Evolutionary conservation across 2,797 vertebrate species (phyloP).

Genomic region (Tragopan temminckii): DNA sequence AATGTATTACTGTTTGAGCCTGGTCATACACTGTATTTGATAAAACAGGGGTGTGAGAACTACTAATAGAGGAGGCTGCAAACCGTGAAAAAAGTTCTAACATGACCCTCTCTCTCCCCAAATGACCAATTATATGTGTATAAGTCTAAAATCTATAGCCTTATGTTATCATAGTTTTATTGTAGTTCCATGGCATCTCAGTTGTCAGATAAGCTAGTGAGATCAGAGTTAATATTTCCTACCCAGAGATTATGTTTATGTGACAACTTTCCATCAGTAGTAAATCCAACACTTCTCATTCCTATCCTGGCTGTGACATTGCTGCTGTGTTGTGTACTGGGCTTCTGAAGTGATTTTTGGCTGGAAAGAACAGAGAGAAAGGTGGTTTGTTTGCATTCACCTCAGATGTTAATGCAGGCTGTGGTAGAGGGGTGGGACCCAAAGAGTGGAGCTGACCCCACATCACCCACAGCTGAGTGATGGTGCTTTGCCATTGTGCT

Average conservation of each 20-base stretch:
- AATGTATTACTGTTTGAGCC: background rate
- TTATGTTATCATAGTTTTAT: background rate
- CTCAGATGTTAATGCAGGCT: background rate
- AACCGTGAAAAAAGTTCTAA: background rate
- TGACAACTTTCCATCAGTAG: background rate
- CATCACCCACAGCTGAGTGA: background rate
- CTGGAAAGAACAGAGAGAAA: background rate
- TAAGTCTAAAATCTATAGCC: background rate
- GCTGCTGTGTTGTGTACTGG: background rate
- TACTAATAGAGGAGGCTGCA: background rate
- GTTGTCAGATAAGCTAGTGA: background rate
- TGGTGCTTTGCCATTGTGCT: background rate
- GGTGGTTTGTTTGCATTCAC: background rate
- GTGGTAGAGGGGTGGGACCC: background rate
- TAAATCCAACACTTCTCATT: background rate
- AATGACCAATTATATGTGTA: background rate
- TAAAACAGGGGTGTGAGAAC: conserved; percentile 13
- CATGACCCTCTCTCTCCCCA: background rate
- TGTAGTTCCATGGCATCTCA: background rate
- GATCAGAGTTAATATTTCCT: background rate
- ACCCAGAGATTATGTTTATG: background rate
- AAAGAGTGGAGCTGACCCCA: background rate
- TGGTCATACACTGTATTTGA: background rate
- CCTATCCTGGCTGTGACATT: background rate
- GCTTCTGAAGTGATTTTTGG: background rate